Evolutionary conservation across 1,140 invertebrate genomes (phyloP), one percentile per base, ranked within the genome.

Genomic region (Berghia stephanieae): DNA sequence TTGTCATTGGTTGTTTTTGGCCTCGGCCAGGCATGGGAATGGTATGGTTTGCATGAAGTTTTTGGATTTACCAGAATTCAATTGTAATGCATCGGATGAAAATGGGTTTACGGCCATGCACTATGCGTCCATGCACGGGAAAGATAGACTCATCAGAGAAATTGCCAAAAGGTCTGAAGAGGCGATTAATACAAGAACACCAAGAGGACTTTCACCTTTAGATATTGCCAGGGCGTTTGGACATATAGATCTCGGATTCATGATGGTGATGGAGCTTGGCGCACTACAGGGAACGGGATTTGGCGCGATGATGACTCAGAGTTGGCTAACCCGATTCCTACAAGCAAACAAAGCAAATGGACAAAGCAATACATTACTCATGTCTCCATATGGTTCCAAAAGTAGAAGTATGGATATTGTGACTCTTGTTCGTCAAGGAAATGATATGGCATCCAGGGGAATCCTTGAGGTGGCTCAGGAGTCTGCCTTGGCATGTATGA

Each of bases 171-270:
- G 8, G 8, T 63, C 27, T 38, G 24, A 42, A 13, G 16, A 31
- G 16, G 13, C 67, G 13, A 44, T 63, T 1, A 6, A 43, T 5
- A n/a, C 27, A 24, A 16, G 4, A 5, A 75, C 74, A 42, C 74
- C 74, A 3, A 44, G 43, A 3, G 74, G 60, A 8, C 44, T 34
- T 42, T 42, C 74, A 34, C 55, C 57, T 43, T 42, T 75, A 40
- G 74, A 75, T 38, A 46, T 74, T 13, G 71, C 71, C 49, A 31
- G 71, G 36, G 49, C 46, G 10, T 55, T 74, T 34, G 71, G 71
- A 6, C 49, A 74, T 52, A 34, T 34, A 36, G 24, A 52, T 18
- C 36, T 74, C 46, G 71, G 46, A 27, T 38, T 57, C 10, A 34
- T 40, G 57, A 34, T 74, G 18, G 55, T 74, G 13, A 55, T 34